Evolutionary conservation across 1,140 invertebrate species (phyloP).

Genomic region (Penaeus japonicus): DNA sequence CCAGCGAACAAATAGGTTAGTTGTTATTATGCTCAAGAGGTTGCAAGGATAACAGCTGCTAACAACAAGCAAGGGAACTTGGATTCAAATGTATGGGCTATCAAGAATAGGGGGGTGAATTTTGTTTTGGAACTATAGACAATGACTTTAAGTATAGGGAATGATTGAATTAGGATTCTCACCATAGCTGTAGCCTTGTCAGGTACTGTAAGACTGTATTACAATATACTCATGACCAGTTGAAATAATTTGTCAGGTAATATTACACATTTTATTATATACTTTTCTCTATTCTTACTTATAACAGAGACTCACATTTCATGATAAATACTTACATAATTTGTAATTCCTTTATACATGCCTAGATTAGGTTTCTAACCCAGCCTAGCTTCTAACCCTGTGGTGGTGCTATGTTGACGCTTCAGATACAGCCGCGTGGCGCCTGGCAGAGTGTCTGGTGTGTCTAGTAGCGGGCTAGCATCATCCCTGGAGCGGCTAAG

Average conservation of each 20-base stretch:
- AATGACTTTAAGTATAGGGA: too few species aligned
- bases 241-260: too few species aligned
- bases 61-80: too few species aligned
- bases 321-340: not conserved
- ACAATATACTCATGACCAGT: too few species aligned
- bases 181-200: too few species aligned
- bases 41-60: not conserved
- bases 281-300: too few species aligned
- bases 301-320: not conserved
- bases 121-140: too few species aligned
- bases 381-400: constrained; percentile 14
- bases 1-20: constrained; percentile 47
- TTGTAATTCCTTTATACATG: not conserved
- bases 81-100: too few species aligned
- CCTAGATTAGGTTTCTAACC: not conserved
- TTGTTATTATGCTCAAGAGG: not conserved
- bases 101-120: too few species aligned
- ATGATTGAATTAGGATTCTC: too few species aligned
- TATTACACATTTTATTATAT: too few species aligned
- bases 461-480: constrained; percentile 61
- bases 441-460: constrained; percentile 44
- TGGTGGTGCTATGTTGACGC: constrained; percentile 20
- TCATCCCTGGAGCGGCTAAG: constrained; percentile 63
- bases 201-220: too few species aligned
- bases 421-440: constrained; percentile 43